Conservation (phyloP, 2,797 vertebrate genomes). For the Poeciliopsis paucimaculata region DNA sequence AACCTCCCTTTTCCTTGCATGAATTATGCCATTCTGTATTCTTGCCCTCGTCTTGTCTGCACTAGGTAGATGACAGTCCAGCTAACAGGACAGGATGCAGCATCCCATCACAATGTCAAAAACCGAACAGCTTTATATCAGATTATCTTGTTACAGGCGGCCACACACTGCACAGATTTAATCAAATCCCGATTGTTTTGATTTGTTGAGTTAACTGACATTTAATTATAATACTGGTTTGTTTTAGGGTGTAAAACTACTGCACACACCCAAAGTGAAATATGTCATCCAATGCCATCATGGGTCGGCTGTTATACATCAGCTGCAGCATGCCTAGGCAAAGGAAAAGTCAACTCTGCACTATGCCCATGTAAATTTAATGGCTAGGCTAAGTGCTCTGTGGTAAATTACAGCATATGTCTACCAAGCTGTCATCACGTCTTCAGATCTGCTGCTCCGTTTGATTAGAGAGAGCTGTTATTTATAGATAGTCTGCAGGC, state of each 20-base stretch:
- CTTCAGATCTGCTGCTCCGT: conserved; percentile 35
- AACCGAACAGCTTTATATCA: not conserved
- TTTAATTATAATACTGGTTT: conserved; percentile 5
- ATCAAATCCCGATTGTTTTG: conserved; percentile 17
- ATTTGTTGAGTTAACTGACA: not conserved
- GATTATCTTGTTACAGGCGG: conserved; percentile 7
- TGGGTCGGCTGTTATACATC: conserved; percentile 11
- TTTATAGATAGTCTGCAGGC: conserved; percentile 56
- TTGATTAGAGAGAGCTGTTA: conserved; percentile 55
- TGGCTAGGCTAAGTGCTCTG: conserved; percentile 55
- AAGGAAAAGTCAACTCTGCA: conserved; percentile 34
- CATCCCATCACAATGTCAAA: conserved; percentile 3
- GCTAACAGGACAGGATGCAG: conserved; percentile 13
- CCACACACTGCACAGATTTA: conserved; percentile 10
- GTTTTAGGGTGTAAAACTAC: not conserved
- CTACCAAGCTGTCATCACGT: conserved; percentile 49
- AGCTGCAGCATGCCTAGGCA: conserved; percentile 10
- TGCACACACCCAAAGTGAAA: conserved; percentile 5
- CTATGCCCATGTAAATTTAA: conserved; percentile 65
- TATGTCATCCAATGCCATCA: not conserved
- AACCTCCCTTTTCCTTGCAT: not conserved
- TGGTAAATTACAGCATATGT: conserved; percentile 52
- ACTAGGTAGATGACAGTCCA: conserved; percentile 10
- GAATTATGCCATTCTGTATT: not conserved
- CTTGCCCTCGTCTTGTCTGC: not conserved